Base-by-base conservation (phyloP, 2,888 invertebrate genomes). In the Zelleria hepariella region DNA sequence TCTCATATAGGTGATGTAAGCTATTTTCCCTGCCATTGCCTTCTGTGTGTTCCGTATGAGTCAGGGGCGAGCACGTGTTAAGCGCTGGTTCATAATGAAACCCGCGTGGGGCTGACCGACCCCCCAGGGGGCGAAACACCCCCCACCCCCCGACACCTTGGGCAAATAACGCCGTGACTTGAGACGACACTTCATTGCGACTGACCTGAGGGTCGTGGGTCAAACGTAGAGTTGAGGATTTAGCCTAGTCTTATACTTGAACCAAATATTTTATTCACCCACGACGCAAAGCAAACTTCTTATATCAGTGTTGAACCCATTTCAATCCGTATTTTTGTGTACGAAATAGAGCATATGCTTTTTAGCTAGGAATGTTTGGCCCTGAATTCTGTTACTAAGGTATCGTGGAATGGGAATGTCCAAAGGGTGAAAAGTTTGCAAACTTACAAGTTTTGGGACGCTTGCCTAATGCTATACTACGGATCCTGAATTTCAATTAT, bases 41-140 rank as follows among this genome's bases (percentile, higher is more conserved):
- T 5, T 42, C 15, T 42, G 15, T 42, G 15, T 42, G 32, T 42
- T 15, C 32, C 15, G 15, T 10, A 15, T 6, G 32, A 10, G 15
- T 2, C 77, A 26, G 21, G 51, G 60, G 65, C 64, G 63, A 70
- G 79, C 82, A 84, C 84, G 86, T 85, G 84, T 80, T 82, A 85
- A 85, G 78, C 85, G 79, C 73, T 73, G 75, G 68, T 78, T n/a
- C 79, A 84, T 82, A 86, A 85, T 84, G 77, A 82, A 80, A 73
- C 18, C 20, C 49, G 32, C 60, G 20, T 24, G 53, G 53, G 32
- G 15, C 15, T 42, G 32, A 42, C 32, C 32, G 32, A 15, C 32
- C 15, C 32, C 32, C 15, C 4, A 3, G 10, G 53, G 53, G 24
- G 25, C 53, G 27, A 42, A 15, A 15, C 2, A 20, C 3, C 42